phyloP scores from a whole-genome alignment of 2,113 vertebrate genomes.

The Bos javanicus region DNA sequence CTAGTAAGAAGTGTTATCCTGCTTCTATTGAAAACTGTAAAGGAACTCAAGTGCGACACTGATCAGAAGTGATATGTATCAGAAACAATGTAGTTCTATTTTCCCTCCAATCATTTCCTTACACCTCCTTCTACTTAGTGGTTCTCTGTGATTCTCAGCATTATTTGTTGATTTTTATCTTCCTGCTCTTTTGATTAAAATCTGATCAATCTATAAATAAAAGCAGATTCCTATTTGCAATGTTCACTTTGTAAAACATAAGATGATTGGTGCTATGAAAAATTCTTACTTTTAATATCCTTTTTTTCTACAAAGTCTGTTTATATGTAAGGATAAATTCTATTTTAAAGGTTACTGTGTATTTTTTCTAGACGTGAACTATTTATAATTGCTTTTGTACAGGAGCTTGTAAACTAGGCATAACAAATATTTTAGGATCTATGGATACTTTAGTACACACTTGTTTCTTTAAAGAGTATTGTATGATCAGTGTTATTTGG shows the following conservation, averaged over 20 bases:
- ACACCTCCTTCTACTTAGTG: neutral
- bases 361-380: constrained; percentile 96
- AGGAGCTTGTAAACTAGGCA: constrained; percentile 86
- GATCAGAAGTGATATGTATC: neutral
- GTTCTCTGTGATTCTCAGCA: constrained; percentile 17
- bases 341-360: constrained; percentile 88
- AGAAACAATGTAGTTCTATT: constrained; percentile 33
- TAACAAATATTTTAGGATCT: constrained; percentile 84
- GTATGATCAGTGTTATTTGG: constrained; percentile 89
- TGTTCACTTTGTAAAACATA: constrained; percentile 41
- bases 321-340: constrained; percentile 90
- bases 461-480: constrained; percentile 77
- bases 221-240: constrained; percentile 57
- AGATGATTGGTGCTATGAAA: constrained; percentile 82
- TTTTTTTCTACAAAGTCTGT: constrained; percentile 85
- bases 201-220: neutral
- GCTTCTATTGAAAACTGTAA: constrained; percentile 29
- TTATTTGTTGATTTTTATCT: constrained; percentile 26
- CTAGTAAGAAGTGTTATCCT: constrained; percentile 3
- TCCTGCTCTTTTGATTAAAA: constrained; percentile 17
- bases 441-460: constrained; percentile 78
- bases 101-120: neutral
- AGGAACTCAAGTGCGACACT: constrained; percentile 8
- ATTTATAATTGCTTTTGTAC: constrained; percentile 97
- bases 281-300: constrained; percentile 73